Base-by-base conservation (phyloP, 2,888 invertebrate species). In the Amiota communis region DNA sequence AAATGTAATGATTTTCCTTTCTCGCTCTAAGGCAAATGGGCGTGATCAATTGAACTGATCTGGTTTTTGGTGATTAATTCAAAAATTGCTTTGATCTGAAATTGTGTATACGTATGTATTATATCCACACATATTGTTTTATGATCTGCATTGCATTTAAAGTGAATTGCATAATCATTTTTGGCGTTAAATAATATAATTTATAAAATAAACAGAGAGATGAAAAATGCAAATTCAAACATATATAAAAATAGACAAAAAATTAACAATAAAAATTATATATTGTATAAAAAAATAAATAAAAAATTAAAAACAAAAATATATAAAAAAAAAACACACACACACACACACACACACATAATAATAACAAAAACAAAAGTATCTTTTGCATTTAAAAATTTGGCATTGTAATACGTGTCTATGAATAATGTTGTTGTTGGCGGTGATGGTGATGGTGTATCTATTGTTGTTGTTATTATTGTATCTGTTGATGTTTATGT, bases 401-500 rank as follows among this genome's bases (percentile, higher is more conserved):
- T 71, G 20, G 64, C 71, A 64, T 67, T 72, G 59, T 49, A 20
- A 2, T 63, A 53, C 68, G 68, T 68, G 49, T 56, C 65, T 77
- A 75, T 69, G 76, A 75, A 74, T 72, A 75, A 12, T 36, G 69
- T 56, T 69, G 69, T 68, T 68, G 51, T 68, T 51, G 53, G 8
- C 53, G 53, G 6, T 53, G n/a, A 23, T 17, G 20, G 71, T 64
- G n/a, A 0, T 67, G 49, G 47, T 71, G 68, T 68, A 49, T 56
- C 65, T 77, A 75, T 69, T 76, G 76, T 75, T 72, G 76, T 15
- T 23, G 69, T 53, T 69, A 56, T 68, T 68, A 23, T 68, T 51
- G 68, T 15, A 49, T 8, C 11, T 53, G n/a, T 61, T 17, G 20
- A 70, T 64, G 46, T 11, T 67, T 20, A 49, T 48, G 65, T 67